Conservation (phyloP, 2,797 vertebrate species). For the Fistularia commersonii region DNA sequence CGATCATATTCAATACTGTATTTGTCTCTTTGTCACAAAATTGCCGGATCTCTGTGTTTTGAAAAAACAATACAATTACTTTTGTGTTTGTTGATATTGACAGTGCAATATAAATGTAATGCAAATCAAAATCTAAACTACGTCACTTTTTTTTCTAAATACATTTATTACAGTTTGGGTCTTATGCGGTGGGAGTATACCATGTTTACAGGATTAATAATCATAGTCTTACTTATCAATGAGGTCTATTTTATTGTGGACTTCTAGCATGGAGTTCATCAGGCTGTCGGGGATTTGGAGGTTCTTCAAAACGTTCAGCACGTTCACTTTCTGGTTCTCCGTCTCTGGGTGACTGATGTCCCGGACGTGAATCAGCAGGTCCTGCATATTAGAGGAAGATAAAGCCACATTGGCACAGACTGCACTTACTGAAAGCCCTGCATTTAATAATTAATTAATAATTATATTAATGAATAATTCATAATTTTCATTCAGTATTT, state of each 20-base stretch:
- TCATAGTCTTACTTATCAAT: slow-evolving; percentile 73
- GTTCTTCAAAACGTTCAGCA: slow-evolving; percentile 81
- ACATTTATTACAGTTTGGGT: no score
- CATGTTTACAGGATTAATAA: background rate
- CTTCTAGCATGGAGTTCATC: slow-evolving; percentile 83
- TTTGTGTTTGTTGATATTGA: no score
- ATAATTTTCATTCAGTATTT: background rate
- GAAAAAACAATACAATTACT: no score
- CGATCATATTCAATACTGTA: no score
- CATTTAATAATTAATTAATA: no score
- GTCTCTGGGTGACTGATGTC: slow-evolving; percentile 92
- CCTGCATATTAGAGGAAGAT: slow-evolving; percentile 62
- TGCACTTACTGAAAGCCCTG: background rate
- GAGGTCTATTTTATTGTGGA: slow-evolving; percentile 93
- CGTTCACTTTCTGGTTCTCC: slow-evolving; percentile 83
- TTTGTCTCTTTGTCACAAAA: no score
- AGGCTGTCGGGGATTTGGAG: slow-evolving; percentile 80
- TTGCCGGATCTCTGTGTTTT: no score
- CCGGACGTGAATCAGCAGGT: slow-evolving; percentile 88
- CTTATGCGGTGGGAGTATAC: background rate
- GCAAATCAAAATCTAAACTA: no score
- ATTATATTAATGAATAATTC: no score
- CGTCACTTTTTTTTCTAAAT: no score
- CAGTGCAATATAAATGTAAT: no score
- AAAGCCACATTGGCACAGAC: background rate